Conservation (phyloP, 2,797 vertebrate species). For the Remorina albescens region DNA sequence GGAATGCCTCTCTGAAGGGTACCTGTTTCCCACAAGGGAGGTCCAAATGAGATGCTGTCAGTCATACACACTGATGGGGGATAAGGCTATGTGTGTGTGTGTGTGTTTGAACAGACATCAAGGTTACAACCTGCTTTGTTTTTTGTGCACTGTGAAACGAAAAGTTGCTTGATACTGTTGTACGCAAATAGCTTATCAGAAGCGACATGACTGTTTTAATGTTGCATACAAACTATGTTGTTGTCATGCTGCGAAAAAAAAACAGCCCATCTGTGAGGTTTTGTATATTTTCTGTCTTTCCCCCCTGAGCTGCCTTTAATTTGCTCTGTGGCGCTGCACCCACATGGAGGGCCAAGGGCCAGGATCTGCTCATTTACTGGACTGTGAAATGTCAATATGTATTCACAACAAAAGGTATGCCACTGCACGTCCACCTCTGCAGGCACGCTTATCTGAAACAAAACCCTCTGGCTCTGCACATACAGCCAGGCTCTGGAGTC, state of each 20-base stretch:
- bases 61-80: slow-evolving; percentile 13
- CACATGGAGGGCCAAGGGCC: slow-evolving; percentile 59
- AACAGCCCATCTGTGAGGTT: slow-evolving; percentile 48
- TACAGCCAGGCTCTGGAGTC: not conserved
- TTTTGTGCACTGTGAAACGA: not conserved
- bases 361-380: slow-evolving; percentile 70
- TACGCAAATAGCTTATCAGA: not conserved
- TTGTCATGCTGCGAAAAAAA: not conserved
- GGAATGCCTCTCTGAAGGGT: slow-evolving; percentile 26
- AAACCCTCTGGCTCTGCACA: slow-evolving; percentile 28
- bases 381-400: slow-evolving; percentile 79
- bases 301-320: slow-evolving; percentile 72
- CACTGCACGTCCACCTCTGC: slow-evolving; percentile 40
- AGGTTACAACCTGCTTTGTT: not conserved
- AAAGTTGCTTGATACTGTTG: not conserved
- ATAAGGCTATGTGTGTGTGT: slow-evolving; percentile 1
- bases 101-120: not conserved
- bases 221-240: slow-evolving; percentile 11
- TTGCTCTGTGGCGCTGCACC: slow-evolving; percentile 73
- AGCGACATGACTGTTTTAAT: not conserved
- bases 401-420: slow-evolving; percentile 71
- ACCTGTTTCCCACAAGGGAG: slow-evolving; percentile 41
- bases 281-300: slow-evolving; percentile 71
- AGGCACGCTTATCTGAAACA: slow-evolving; percentile 42
- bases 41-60: slow-evolving; percentile 54